A percentile compares a stretch with the other conserved stretches of the same genome.
phyloP scores from a whole-genome alignment of 2,888 invertebrate genomes.

The Cremastobaeus sp. region DNA sequence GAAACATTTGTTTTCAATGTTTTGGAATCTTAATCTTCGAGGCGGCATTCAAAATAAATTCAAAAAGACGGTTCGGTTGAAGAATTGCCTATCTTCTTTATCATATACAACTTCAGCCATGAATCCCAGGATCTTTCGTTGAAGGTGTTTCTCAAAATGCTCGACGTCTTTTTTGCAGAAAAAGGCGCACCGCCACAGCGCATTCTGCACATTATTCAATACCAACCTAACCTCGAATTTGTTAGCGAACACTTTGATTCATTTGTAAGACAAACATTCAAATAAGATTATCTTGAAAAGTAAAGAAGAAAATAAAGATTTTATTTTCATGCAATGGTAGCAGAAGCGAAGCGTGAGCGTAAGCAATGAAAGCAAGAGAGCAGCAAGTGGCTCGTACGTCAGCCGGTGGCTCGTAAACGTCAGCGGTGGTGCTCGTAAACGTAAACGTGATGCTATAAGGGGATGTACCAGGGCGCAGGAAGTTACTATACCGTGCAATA shows the following conservation, averaged over 20 bases:
- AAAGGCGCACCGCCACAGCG: no score
- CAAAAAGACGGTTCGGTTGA: no score
- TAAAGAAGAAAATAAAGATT: constrained; percentile 69
- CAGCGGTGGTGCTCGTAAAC: constrained; percentile 78
- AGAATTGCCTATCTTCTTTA: no score
- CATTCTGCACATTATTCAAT: constrained; percentile 32
- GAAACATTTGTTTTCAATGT: no score
- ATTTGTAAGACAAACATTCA: constrained; percentile 47
- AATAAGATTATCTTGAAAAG: constrained; percentile 56
- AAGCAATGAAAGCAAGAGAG: constrained; percentile 76
- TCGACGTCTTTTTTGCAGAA: no score
- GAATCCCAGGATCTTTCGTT: no score
- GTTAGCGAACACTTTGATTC: constrained; percentile 46
- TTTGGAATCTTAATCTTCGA: no score
- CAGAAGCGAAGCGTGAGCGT: constrained; percentile 71
- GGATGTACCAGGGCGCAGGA: constrained; percentile 72
- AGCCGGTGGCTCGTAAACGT: constrained; percentile 79
- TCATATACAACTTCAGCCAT: no score
- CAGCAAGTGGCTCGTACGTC: constrained; percentile 79
- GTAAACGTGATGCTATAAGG: constrained; percentile 79
- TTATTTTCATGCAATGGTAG: constrained; percentile 66
- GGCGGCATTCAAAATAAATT: no score
- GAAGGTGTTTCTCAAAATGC: no score
- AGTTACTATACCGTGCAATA: constrained; percentile 73
- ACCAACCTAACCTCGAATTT: constrained; percentile 32